phyloP scores from a whole-genome alignment of 2,888 invertebrate genomes.

The Trissoscelio sp. region DNA sequence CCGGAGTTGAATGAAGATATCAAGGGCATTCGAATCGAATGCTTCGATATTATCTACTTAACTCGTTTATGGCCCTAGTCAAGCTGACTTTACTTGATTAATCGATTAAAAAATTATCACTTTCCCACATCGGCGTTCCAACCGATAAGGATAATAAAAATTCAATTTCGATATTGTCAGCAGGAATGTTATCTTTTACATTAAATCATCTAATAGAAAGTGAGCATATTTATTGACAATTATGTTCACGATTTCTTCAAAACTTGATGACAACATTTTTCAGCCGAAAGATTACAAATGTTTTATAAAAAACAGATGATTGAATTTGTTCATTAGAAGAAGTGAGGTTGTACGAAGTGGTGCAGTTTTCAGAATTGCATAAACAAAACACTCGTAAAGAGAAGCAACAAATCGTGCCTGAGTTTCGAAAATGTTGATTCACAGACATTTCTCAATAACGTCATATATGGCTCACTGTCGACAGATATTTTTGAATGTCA shows the following conservation, averaged over 20 bases:
- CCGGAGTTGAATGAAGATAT: slow-evolving; percentile 44
- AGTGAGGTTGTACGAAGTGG: no score
- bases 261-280: no score
- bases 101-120: slow-evolving; percentile 57
- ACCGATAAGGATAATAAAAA: background rate
- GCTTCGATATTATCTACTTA: slow-evolving; percentile 49
- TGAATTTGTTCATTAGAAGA: no score
- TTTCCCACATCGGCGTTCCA: slow-evolving; percentile 19
- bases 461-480: slow-evolving; percentile 63
- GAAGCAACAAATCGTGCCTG: slow-evolving; percentile 28
- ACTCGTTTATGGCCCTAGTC: slow-evolving; percentile 1
- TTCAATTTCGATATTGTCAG: background rate
- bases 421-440: slow-evolving; percentile 63
- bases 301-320: no score
- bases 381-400: slow-evolving; percentile 36
- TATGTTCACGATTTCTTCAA: no score
- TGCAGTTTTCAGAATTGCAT: slow-evolving; percentile 28
- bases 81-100: slow-evolving; percentile 33
- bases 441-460: slow-evolving; percentile 55
- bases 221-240: no score
- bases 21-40: slow-evolving; percentile 51
- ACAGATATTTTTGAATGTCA: slow-evolving; percentile 67
- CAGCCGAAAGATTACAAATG: no score
- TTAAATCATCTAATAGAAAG: background rate
- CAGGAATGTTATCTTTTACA: background rate